Conservation (phyloP, 2,113 vertebrate genomes). For the Seriola dumerili region DNA sequence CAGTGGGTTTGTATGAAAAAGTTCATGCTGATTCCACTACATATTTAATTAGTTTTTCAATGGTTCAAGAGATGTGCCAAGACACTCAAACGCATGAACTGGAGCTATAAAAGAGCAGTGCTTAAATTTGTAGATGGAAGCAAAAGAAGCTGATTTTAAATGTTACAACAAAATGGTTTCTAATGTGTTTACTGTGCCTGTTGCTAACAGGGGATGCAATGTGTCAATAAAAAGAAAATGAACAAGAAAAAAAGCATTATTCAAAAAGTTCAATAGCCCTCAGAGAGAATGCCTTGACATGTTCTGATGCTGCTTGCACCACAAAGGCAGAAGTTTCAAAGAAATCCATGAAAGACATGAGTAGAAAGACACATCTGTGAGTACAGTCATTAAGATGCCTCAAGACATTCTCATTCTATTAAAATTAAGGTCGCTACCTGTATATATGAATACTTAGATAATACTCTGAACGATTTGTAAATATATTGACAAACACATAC, state of each 20-base stretch:
- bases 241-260: constrained; percentile 19
- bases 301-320: constrained; percentile 35
- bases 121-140: constrained; percentile 15
- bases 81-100: background rate
- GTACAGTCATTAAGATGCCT: constrained; percentile 21
- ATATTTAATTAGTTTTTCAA: constrained; percentile 66
- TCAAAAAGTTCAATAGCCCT: constrained; percentile 44
- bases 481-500: constrained; percentile 19
- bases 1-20: constrained; percentile 5
- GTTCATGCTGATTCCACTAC: constrained; percentile 37
- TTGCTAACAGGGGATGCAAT: background rate
- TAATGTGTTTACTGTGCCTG: constrained; percentile 12
- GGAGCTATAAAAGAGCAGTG: constrained; percentile 7
- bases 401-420: constrained; percentile 39
- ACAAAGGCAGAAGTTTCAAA: constrained; percentile 59
- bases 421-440: constrained; percentile 53
- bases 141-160: constrained; percentile 13
- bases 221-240: constrained; percentile 44
- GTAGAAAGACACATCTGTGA: constrained; percentile 43
- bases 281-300: constrained; percentile 40
- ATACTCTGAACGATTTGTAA: constrained; percentile 10
- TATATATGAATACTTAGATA: constrained; percentile 37
- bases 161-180: constrained; percentile 32
- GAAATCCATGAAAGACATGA: constrained; percentile 43
- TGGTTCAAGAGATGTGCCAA: constrained; percentile 43